These are phyloP conservation scores for Eriosoma lanigerum DNA, from an alignment of 1,140 invertebrate species.

Conservation along the genomic window DNA sequence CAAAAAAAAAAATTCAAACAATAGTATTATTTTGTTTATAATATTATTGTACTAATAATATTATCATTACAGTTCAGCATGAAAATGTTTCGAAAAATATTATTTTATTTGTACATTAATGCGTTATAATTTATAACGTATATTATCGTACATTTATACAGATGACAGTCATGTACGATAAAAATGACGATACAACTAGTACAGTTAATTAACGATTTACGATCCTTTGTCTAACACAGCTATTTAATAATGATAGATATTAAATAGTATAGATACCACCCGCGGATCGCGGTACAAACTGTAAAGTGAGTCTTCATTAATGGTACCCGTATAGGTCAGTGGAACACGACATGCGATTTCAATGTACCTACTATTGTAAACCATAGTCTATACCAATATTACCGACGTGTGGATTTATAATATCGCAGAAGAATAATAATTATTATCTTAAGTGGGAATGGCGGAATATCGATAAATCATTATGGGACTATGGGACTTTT, in stretches of 20 bases:
- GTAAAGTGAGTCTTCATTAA: slow-evolving; percentile 26
- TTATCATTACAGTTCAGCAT: too few species aligned
- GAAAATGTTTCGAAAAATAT: too few species aligned
- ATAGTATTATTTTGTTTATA: too few species aligned
- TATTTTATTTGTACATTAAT: too few species aligned
- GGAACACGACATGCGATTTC: too few species aligned
- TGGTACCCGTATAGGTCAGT: slow-evolving; percentile 28
- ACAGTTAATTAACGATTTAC: background rate
- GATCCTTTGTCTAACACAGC: background rate
- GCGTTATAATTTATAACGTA: too few species aligned
- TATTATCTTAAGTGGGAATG: background rate
- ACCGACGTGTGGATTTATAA: background rate
- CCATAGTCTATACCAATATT: too few species aligned
- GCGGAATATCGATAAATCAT: background rate
- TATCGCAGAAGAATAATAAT: background rate
- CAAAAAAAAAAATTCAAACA: background rate
- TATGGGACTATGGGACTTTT: background rate
- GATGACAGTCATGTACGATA: background rate
- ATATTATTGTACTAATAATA: too few species aligned
- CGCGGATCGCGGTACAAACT: background rate
- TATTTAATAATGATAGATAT: background rate
- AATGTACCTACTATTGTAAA: too few species aligned
- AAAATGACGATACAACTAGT: background rate
- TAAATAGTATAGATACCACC: background rate
- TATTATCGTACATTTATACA: too few species aligned